phyloP scores from a whole-genome alignment of 1,140 invertebrate species.

The Temnothorax longispinosus region DNA sequence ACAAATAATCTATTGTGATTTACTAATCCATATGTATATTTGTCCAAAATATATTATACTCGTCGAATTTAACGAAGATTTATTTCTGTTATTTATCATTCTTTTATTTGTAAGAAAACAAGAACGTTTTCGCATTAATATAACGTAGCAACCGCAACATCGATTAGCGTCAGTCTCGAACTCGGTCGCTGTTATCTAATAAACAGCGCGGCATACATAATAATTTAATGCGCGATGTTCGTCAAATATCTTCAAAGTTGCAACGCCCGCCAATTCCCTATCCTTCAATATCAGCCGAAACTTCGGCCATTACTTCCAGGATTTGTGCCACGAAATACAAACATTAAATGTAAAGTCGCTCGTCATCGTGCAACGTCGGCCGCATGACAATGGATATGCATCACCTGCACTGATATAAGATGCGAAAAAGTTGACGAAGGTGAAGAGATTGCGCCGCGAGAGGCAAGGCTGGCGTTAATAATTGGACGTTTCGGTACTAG shows the following conservation, averaged over 20 bases:
- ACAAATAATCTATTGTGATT: neutral
- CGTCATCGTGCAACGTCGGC: conserved; percentile 1
- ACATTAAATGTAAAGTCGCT: conserved; percentile 29
- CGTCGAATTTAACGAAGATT: neutral
- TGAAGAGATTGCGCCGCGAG: conserved; percentile 1
- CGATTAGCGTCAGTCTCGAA: conserved; percentile 12
- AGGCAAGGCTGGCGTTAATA: neutral
- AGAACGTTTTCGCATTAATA: neutral
- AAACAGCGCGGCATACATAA: conserved; percentile 20
- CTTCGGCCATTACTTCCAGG: conserved; percentile 20
- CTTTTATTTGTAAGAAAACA: neutral
- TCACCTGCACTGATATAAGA: conserved; percentile 8
- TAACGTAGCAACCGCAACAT: neutral
- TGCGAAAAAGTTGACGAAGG: conserved; percentile 1
- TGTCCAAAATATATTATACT: neutral
- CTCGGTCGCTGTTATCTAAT: conserved; percentile 1
- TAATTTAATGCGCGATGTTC: conserved; percentile 12
- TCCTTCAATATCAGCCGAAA: conserved; percentile 32
- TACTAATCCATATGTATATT: neutral
- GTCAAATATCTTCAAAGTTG: conserved; percentile 34
- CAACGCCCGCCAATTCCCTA: conserved; percentile 3
- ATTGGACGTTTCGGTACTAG: neutral
- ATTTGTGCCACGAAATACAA: conserved; percentile 30
- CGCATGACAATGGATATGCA: conserved; percentile 20
- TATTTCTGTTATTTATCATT: neutral